Conservation (phyloP, 2,888 invertebrate species). For the Ditylenchus weischeri region DNA sequence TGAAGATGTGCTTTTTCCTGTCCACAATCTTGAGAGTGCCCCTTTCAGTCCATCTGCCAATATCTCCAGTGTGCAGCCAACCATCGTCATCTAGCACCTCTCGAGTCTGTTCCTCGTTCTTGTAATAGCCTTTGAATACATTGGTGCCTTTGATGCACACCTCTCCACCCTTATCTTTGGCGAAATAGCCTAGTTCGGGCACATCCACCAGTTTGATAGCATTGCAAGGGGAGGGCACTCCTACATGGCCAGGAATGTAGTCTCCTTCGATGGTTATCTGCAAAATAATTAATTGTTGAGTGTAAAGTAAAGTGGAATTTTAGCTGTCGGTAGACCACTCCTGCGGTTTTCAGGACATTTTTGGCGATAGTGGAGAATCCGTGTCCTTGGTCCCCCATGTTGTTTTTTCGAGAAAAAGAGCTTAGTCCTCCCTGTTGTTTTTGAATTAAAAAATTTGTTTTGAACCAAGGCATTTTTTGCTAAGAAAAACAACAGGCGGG, state of each 20-base stretch:
- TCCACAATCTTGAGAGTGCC: conserved; percentile 48
- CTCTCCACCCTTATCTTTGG: conserved; percentile 55
- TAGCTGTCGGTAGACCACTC: too few relatives aligned
- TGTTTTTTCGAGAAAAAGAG: too few relatives aligned
- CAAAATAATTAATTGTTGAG: conserved; percentile 3
- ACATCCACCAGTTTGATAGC: conserved; percentile 92
- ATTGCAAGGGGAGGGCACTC: conserved; percentile 90
- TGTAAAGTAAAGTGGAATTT: background rate
- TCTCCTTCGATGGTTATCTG: conserved; percentile 60
- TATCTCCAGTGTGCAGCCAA: conserved; percentile 48
- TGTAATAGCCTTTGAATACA: conserved; percentile 66
- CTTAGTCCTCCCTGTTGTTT: too few relatives aligned
- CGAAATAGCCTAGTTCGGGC: conserved; percentile 82
- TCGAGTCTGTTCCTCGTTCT: conserved; percentile 84
- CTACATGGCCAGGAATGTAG: conserved; percentile 71
- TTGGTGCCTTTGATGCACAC: conserved; percentile 41
- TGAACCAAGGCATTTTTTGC: too few relatives aligned
- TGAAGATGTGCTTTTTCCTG: conserved; percentile 51
- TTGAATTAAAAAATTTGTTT: too few relatives aligned
- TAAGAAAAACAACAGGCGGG: too few relatives aligned
- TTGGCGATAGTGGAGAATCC: too few relatives aligned
- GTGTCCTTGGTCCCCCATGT: too few relatives aligned
- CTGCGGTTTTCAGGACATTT: too few relatives aligned
- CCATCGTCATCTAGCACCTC: conserved; percentile 57
- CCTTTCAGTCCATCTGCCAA: conserved; percentile 45